These are phyloP conservation scores for Zosterops hypoxanthus DNA, from an alignment of 2,113 vertebrate species.

Conservation along the genomic window DNA sequence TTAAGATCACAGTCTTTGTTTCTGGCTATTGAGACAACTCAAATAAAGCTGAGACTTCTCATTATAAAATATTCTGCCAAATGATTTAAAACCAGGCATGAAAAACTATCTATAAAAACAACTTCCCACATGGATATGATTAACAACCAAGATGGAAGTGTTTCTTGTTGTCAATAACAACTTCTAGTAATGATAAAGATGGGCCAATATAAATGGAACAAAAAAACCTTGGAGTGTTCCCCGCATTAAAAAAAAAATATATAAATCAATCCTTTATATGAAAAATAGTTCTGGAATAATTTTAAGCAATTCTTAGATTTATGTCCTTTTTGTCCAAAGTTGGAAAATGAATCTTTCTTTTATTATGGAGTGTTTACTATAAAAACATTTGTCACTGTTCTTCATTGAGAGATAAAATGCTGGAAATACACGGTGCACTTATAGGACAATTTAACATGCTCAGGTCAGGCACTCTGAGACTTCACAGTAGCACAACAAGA, in stretches of 20 bases:
- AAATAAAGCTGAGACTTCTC: slow-evolving; percentile 35
- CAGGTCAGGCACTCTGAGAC: slow-evolving; percentile 11
- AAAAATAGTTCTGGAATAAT: not conserved
- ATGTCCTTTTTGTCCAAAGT: slow-evolving; percentile 5
- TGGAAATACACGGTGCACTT: not conserved
- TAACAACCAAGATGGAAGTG: slow-evolving; percentile 38
- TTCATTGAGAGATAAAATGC: slow-evolving; percentile 54
- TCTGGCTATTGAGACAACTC: slow-evolving; percentile 27
- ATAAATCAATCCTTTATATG: not conserved
- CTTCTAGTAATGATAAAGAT: slow-evolving; percentile 38
- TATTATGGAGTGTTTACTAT: slow-evolving; percentile 35
- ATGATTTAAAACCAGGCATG: slow-evolving; percentile 41
- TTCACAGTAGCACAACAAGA: slow-evolving; percentile 20
- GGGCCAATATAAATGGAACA: not conserved
- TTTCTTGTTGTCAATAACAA: slow-evolving; percentile 55
- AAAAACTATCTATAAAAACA: slow-evolving; percentile 47
- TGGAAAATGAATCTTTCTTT: slow-evolving; percentile 36
- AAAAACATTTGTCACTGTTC: slow-evolving; percentile 55
- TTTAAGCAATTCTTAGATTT: slow-evolving; percentile 27
- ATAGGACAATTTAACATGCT: slow-evolving; percentile 9
- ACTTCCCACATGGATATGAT: slow-evolving; percentile 46
- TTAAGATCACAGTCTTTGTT: slow-evolving; percentile 49
- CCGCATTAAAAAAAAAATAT: not conserved
- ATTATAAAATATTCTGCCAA: slow-evolving; percentile 58
- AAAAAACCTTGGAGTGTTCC: not conserved